A percentile compares a stretch with the other conserved stretches of the same genome.
Evolutionary conservation across 2,797 vertebrate species (phyloP).

Genomic region (Sitta carolinensis): DNA sequence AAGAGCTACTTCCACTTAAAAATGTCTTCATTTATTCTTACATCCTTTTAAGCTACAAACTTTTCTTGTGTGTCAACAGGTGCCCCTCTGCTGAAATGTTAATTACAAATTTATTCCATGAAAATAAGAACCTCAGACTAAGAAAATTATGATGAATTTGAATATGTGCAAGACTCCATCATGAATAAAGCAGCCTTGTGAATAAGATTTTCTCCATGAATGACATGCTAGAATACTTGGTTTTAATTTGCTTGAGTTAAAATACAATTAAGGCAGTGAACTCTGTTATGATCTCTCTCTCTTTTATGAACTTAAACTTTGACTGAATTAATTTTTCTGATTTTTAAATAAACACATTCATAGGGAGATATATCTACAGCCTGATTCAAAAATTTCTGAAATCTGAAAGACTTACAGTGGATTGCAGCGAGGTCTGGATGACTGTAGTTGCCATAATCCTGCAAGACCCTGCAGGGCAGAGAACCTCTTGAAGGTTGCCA

Average conservation of each 20-base stretch:
- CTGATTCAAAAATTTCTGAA: not conserved
- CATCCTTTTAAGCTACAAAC: conserved; percentile 20
- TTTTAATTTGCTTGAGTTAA: conserved; percentile 47
- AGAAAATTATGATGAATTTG: conserved; percentile 40
- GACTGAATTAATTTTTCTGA: not conserved
- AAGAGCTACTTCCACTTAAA: conserved; percentile 5
- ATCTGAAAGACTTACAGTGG: not conserved
- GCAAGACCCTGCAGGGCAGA: not conserved
- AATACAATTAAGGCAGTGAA: conserved; percentile 42
- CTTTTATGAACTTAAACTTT: conserved; percentile 19
- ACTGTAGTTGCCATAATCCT: not conserved
- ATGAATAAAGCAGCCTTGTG: conserved; percentile 49
- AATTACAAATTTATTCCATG: conserved; percentile 29
- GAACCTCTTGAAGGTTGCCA: not conserved
- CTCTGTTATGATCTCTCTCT: not conserved
- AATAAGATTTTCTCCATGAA: conserved; percentile 59
- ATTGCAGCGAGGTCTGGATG: not conserved
- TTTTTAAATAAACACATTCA: conserved; percentile 7
- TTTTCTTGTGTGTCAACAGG: not conserved
- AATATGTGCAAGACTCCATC: conserved; percentile 30
- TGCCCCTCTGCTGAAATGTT: conserved; percentile 40
- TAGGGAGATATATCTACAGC: not conserved
- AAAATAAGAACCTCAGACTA: conserved; percentile 41
- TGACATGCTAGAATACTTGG: conserved; percentile 20
- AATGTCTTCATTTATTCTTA: conserved; percentile 37